Evolutionary conservation across 2,888 invertebrate genomes (phyloP).

Genomic region (Dryobotodes eremita): DNA sequence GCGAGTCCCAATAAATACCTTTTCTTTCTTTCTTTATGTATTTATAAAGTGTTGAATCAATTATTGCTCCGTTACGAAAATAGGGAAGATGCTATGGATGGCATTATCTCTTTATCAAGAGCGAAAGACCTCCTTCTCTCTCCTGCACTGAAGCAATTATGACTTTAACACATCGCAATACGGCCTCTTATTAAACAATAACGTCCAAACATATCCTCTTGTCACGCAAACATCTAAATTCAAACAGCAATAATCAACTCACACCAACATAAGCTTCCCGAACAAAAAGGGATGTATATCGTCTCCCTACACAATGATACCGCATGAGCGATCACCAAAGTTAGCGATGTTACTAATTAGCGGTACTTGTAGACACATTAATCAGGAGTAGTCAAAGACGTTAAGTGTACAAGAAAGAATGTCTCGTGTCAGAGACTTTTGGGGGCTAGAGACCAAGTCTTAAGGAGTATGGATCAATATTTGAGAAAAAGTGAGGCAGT

Average conservation of each 20-base stretch:
- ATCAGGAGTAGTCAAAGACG: conserved; percentile 31
- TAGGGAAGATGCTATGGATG: neutral
- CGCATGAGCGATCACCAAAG: conserved; percentile 53
- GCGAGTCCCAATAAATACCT: too few species aligned
- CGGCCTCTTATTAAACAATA: neutral
- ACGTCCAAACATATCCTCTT: neutral
- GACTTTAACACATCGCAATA: too few species aligned
- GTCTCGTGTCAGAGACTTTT: neutral
- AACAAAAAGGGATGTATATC: conserved; percentile 27
- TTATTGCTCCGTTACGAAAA: neutral
- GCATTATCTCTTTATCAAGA: too few species aligned
- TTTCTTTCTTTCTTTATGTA: too few species aligned
- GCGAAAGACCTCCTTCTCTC: too few species aligned
- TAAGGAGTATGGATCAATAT: neutral
- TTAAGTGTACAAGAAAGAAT: conserved; percentile 24
- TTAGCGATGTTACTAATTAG: conserved; percentile 55
- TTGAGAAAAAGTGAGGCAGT: neutral
- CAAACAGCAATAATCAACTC: conserved; percentile 24
- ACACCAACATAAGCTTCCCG: conserved; percentile 6
- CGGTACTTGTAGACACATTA: conserved; percentile 36
- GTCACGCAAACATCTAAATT: conserved; percentile 1
- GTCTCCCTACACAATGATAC: conserved; percentile 27
- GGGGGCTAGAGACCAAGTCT: neutral
- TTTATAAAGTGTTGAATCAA: neutral
- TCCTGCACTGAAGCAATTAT: too few species aligned